A percentile compares a stretch with the other conserved stretches of the same genome.
These are phyloP conservation scores for Phytoseiulus persimilis DNA, from an alignment of 2,888 invertebrate species.

Conservation along the genomic window DNA sequence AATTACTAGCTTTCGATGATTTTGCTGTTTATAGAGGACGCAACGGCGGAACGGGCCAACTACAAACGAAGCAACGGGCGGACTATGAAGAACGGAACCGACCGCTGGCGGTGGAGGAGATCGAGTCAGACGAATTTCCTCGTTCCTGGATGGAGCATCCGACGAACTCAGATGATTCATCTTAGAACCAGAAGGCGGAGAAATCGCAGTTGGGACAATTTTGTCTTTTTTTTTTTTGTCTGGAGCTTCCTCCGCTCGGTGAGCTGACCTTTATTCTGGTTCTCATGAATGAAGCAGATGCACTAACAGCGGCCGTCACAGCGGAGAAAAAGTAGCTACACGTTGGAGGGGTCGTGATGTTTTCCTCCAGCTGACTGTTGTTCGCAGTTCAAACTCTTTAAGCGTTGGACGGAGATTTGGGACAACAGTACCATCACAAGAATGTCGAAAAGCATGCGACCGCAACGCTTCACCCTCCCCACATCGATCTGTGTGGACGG, in stretches of 20 bases:
- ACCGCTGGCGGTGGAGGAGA: background rate
- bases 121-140: background rate
- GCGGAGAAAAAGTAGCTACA: background rate
- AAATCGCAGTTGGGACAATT: background rate
- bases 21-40: background rate
- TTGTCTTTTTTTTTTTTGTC: background rate
- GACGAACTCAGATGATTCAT: background rate
- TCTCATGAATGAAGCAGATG: background rate
- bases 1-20: slow-evolving; percentile 5
- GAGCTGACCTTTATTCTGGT: background rate
- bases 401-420: background rate
- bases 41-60: background rate
- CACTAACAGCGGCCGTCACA: background rate
- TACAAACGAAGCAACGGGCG: background rate
- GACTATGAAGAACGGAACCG: background rate
- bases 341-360: background rate
- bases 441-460: background rate
- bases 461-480: no score
- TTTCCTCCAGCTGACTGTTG: background rate
- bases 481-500: no score
- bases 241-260: background rate
- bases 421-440: background rate
- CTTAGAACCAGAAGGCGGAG: background rate
- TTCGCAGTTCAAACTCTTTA: background rate
- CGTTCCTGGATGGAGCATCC: background rate